Percentiles rank a stretch among this genome's conserved stretches.
Conservation (phyloP, 1,140 invertebrate genomes). For the Apis laboriosa region DNA sequence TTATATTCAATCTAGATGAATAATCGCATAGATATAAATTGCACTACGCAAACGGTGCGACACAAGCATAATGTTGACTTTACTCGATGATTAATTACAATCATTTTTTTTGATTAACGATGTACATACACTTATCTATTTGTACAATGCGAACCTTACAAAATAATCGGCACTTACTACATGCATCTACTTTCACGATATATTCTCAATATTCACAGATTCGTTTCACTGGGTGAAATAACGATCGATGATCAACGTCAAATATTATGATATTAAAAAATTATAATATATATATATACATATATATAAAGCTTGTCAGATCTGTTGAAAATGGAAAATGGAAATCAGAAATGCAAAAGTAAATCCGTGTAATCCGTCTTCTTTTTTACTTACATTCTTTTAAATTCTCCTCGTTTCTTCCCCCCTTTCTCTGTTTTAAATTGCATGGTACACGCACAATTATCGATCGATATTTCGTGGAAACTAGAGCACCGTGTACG, state of each 20-base stretch:
- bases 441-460: constrained; percentile 31
- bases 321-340: too few relatives aligned
- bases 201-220: too few relatives aligned
- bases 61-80: constrained; percentile 4
- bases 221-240: too few relatives aligned
- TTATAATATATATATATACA: too few relatives aligned
- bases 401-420: not conserved
- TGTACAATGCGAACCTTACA: not conserved
- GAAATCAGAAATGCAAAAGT: too few relatives aligned
- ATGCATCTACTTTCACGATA: too few relatives aligned
- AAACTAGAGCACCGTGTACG: constrained; percentile 12
- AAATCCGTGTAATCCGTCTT: too few relatives aligned
- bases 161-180: constrained; percentile 2
- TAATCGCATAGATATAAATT: constrained; percentile 22
- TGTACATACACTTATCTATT: constrained; percentile 6
- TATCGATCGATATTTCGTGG: constrained; percentile 20
- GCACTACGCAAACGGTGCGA: constrained; percentile 11
- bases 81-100: not conserved
- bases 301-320: too few relatives aligned
- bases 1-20: constrained; percentile 33
- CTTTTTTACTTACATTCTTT: too few relatives aligned
- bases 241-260: too few relatives aligned
- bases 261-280: too few relatives aligned
- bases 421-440: not conserved
- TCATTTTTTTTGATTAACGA: not conserved